These are phyloP conservation scores for Diorhabda sublineata DNA, from an alignment of 1,140 invertebrate genomes.

Conservation along the genomic window DNA sequence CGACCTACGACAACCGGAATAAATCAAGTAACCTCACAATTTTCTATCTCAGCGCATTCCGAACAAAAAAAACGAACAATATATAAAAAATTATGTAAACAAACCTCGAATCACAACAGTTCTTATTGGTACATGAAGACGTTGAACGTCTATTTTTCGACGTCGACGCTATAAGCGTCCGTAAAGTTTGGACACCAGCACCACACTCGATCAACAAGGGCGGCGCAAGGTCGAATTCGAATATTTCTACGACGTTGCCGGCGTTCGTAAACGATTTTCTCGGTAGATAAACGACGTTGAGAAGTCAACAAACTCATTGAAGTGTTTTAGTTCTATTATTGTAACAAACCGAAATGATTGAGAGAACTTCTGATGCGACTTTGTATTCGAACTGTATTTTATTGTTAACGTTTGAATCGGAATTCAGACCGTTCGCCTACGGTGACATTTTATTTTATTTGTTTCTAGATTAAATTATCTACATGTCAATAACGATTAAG, in stretches of 20 bases:
- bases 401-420: too few relatives aligned
- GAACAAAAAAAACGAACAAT: neutral
- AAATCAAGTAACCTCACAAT: neutral
- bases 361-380: too few relatives aligned
- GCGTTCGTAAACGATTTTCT: neutral
- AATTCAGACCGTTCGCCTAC: too few relatives aligned
- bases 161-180: slow-evolving; percentile 20
- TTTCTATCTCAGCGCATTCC: neutral
- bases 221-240: slow-evolving; percentile 34
- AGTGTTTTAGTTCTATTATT: neutral
- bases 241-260: neutral
- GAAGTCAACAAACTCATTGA: slow-evolving; percentile 1
- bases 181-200: slow-evolving; percentile 28
- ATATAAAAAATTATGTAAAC: neutral
- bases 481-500: too few relatives aligned
- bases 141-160: neutral
- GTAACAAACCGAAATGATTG: too few relatives aligned
- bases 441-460: too few relatives aligned
- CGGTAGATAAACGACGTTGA: slow-evolving; percentile 7
- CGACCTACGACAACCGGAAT: neutral
- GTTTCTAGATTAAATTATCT: too few relatives aligned
- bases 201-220: slow-evolving; percentile 34
- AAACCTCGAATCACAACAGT: neutral
- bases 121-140: neutral
- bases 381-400: too few relatives aligned